Percentiles rank a stretch among this genome's conserved stretches.
Conservation (phyloP, 1,140 invertebrate genomes). For the Diabrotica virgifera region DNA sequence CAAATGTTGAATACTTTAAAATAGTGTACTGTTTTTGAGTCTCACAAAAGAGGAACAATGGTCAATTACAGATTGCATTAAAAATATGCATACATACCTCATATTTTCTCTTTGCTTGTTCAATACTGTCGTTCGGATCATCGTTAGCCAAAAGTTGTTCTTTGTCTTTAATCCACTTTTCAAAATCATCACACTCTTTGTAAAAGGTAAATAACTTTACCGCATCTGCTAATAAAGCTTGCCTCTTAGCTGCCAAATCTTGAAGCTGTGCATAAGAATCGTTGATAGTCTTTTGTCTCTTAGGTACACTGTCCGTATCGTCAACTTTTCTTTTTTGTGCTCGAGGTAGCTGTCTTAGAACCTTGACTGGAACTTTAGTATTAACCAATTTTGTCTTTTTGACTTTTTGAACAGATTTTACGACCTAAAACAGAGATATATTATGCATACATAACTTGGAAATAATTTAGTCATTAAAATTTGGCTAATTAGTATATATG, state of each 20-base stretch:
- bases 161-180: slow-evolving; percentile 96
- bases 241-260: slow-evolving; percentile 73
- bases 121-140: slow-evolving; percentile 85
- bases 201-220: slow-evolving; percentile 93
- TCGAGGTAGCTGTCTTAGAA: slow-evolving; percentile 50
- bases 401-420: slow-evolving; percentile 76
- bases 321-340: slow-evolving; percentile 54
- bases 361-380: slow-evolving; percentile 74
- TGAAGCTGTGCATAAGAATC: slow-evolving; percentile 77
- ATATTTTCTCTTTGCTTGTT: slow-evolving; percentile 91
- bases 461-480: too few species aligned
- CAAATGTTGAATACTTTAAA: too few species aligned
- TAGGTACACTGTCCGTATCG: slow-evolving; percentile 78
- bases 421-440: slow-evolving; percentile 34
- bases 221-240: slow-evolving; percentile 84
- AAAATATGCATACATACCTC: slow-evolving; percentile 59
- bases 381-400: slow-evolving; percentile 87
- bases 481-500: too few species aligned
- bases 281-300: slow-evolving; percentile 77
- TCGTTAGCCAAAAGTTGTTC: slow-evolving; percentile 83
- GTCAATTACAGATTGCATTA: too few species aligned
- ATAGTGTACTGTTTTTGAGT: too few species aligned
- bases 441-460: too few species aligned
- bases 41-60: too few species aligned
- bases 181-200: slow-evolving; percentile 97